Conservation (phyloP, 2,113 vertebrate species). For the Podiceps cristatus region DNA sequence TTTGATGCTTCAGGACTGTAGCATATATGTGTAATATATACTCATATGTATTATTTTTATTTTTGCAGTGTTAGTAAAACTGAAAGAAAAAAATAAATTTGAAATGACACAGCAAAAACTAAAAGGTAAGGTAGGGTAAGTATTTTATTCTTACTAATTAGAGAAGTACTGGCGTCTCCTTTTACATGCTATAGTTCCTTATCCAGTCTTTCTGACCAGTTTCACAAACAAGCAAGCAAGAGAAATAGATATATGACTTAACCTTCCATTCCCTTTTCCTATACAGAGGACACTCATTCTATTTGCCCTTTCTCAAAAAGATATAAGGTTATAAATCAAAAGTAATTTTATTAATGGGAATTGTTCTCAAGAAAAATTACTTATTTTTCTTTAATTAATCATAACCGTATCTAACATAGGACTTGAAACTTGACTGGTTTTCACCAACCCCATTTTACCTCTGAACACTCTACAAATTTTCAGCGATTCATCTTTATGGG, state of each 20-base stretch:
- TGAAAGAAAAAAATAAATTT: not conserved
- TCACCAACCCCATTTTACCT: not conserved
- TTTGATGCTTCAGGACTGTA: not conserved
- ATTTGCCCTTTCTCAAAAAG: not conserved
- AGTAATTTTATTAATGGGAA: not conserved
- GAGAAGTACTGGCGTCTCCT: not conserved
- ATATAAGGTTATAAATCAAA: not conserved
- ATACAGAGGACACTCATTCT: not conserved
- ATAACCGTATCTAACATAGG: not conserved
- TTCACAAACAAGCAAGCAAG: not conserved
- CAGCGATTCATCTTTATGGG: not conserved
- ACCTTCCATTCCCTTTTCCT: not conserved
- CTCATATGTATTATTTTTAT: not conserved
- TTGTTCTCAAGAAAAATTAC: rapidly evolving
- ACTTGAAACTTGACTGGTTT: not conserved
- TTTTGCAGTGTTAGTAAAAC: not conserved
- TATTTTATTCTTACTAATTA: not conserved
- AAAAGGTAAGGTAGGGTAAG: not conserved
- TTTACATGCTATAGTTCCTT: not conserved
- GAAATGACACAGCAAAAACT: not conserved
- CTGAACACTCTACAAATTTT: not conserved
- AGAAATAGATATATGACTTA: not conserved
- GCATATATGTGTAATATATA: not conserved
- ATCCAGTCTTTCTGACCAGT: not conserved
- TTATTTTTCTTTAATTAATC: not conserved